phyloP scores from a whole-genome alignment of 2,113 vertebrate genomes.

The Crocuta crocuta region DNA sequence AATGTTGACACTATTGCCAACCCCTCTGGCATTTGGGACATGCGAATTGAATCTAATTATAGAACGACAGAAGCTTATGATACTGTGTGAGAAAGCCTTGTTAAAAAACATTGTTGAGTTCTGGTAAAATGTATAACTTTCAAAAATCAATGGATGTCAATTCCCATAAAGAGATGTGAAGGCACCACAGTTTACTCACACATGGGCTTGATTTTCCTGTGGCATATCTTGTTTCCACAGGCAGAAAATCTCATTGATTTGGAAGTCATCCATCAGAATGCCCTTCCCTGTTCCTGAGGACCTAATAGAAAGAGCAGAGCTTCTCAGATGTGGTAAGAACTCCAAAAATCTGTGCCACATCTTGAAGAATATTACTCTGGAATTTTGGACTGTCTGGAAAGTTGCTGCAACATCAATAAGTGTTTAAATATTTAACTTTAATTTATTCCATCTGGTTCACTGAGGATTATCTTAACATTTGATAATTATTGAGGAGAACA shows the following conservation, averaged over 20 bases:
- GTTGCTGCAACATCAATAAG: not conserved
- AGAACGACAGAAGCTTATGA: conserved; percentile 18
- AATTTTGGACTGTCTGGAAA: conserved; percentile 40
- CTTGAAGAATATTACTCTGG: conserved; percentile 9
- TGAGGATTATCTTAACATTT: conserved; percentile 1
- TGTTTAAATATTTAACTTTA: not conserved
- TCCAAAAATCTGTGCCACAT: not conserved
- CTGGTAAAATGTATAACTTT: conserved; percentile 37
- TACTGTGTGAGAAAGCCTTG: conserved; percentile 9
- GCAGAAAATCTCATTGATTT: conserved; percentile 16
- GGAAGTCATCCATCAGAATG: not conserved
- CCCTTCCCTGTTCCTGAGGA: not conserved
- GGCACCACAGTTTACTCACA: not conserved
- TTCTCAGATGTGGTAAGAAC: conserved; percentile 25
- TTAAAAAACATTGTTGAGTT: conserved; percentile 61
- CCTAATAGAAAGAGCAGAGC: not conserved
- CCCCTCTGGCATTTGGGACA: conserved; percentile 15
- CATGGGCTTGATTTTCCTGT: conserved; percentile 16
- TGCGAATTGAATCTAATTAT: conserved; percentile 54
- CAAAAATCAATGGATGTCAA: conserved; percentile 44
- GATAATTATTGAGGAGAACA: conserved; percentile 39
- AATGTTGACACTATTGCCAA: not conserved
- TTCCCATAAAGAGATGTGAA: not conserved
- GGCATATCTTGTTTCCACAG: conserved; percentile 15
- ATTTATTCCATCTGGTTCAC: conserved; percentile 31